These are phyloP conservation scores for Mustelus asterias DNA, from an alignment of 2,113 vertebrate genomes.

Conservation along the genomic window DNA sequence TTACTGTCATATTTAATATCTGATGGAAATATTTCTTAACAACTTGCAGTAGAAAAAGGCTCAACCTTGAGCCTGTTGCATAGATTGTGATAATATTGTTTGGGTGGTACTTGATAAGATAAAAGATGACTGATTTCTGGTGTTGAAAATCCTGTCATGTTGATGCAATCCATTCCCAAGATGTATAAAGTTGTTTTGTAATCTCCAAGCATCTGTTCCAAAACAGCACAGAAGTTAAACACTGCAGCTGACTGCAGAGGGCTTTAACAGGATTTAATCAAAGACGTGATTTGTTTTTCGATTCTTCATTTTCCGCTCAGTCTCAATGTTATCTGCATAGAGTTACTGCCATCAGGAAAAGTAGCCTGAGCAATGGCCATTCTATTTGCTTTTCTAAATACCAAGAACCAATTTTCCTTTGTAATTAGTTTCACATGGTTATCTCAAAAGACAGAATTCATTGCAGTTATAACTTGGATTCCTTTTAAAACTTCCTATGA, in stretches of 20 bases:
- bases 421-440: neutral
- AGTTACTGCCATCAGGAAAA: neutral
- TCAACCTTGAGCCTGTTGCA: neutral
- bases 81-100: neutral
- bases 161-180: neutral
- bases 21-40: neutral
- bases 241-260: neutral
- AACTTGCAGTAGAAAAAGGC: neutral
- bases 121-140: neutral
- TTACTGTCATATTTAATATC: neutral
- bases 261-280: neutral
- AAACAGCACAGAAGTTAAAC: neutral
- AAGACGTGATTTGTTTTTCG: neutral
- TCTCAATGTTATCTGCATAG: neutral
- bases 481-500: neutral
- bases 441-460: neutral
- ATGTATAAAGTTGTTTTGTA: neutral
- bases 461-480: neutral
- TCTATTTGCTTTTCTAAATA: neutral
- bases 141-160: neutral
- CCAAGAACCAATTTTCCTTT: neutral
- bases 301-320: neutral
- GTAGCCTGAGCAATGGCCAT: neutral
- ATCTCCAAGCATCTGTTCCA: neutral
- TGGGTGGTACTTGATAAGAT: slow-evolving; percentile 6